Evolutionary conservation across 64 coral and sea anemone genomes (phyloP).

Genomic region (Actinia tenebrosa): DNA sequence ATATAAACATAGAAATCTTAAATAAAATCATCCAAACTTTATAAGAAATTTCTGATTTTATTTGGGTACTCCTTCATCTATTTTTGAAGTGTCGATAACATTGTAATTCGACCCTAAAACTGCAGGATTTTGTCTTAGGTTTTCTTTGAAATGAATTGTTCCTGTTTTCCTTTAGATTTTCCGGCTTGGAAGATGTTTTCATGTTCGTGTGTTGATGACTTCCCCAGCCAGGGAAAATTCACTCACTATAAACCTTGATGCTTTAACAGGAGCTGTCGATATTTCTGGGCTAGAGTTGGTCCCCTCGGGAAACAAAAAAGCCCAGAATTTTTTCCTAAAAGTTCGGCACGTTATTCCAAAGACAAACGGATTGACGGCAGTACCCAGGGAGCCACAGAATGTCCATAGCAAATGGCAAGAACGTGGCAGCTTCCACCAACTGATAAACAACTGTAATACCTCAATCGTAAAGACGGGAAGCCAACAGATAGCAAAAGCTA

Average conservation of each 20-base stretch:
- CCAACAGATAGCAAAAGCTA: slow-evolving; percentile 47
- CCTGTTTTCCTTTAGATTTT: too few species aligned
- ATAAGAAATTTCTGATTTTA: too few species aligned
- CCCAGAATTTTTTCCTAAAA: slow-evolving; percentile 3
- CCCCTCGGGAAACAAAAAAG: neutral
- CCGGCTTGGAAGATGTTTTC: neutral
- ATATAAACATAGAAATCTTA: too few species aligned
- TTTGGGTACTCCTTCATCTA: too few species aligned
- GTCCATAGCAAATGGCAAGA: slow-evolving; percentile 56
- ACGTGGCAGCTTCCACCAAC: slow-evolving; percentile 32
- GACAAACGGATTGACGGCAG: slow-evolving; percentile 42
- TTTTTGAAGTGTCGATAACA: too few species aligned
- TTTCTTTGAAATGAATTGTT: too few species aligned
- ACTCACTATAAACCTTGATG: neutral
- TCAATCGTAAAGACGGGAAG: slow-evolving; percentile 46
- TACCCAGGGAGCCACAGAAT: slow-evolving; percentile 43
- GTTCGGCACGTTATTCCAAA: slow-evolving; percentile 39
- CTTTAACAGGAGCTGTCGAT: neutral
- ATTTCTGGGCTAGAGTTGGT: neutral
- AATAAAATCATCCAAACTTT: too few species aligned
- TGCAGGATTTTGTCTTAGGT: too few species aligned
- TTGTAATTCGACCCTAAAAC: too few species aligned
- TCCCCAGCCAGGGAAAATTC: neutral
- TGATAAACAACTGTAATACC: slow-evolving; percentile 17
- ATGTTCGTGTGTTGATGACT: neutral